Base-by-base conservation (phyloP, 2,797 vertebrate species). In the Smutsia temminckii region DNA sequence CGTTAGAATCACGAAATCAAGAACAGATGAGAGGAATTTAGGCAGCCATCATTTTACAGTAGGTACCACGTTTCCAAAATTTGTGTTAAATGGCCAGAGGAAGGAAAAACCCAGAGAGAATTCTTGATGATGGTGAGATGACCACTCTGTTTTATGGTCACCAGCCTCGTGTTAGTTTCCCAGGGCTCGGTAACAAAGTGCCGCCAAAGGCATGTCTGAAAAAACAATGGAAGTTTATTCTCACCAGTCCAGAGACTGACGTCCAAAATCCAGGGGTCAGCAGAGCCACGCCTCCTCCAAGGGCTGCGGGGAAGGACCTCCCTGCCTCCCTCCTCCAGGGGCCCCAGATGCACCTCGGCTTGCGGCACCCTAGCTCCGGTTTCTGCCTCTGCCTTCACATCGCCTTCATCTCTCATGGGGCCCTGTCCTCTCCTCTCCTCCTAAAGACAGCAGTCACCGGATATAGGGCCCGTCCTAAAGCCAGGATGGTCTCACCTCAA, bases 1-100 rank as follows among this genome's bases (percentile, higher is more conserved):
- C 89, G 21, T 91, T 94, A 91, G 29, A 69, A 86, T 87, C 66
- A 69, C 12, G 59, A 80, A 95, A 94, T 91, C 91, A 79, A 55
- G 6, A 66, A 55, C 13, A 59, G 32, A 25, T 18, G 17, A 96
- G 90, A 94, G 69, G 92, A 57, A 88, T 68, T 78, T 53, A 77
- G 78, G 34, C 17, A 34, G 55, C 93, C 64, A 53, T 85, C 89
- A 9, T 46, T 93, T 2, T 72, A 69, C 6, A 71, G 0, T 55
- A 42, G 55, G 29, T 18, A 79, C 27, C 59, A 69, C 3, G 8
- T 85, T 14, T 53, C 80, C 59, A 63, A 91, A 97, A 93, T 86
- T 68, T 53, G 68, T 21, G 18, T 91, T 85, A 94, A 86, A 3
- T 72, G 2, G 53, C 2, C 40, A 64, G 72, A 49, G n/a, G 29